Evolutionary conservation across 2,797 vertebrate species (phyloP), one percentile per base, ranked within the genome.

Genomic region (Scleropages formosus): DNA sequence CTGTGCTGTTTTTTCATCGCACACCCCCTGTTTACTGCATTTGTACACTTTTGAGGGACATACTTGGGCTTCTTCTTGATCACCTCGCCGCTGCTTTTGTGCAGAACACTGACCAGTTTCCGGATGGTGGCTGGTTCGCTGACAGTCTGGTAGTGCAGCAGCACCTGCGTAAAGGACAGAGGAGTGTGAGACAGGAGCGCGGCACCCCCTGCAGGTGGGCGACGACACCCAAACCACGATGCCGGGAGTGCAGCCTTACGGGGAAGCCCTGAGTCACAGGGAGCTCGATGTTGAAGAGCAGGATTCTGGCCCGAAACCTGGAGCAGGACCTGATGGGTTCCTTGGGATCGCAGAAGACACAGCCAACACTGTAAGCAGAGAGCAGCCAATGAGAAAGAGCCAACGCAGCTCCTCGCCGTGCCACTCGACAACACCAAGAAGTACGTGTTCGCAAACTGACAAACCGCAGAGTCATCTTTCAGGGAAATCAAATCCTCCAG

Each of bases 21-120:
- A 47, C 20, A 51, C 46, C 13, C n/a, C 20, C 7, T 51, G 31
- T 39, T 39, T 39, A 39, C 22, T 51, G 69, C 51, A 46, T 49
- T 47, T 69, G 44, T 13, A 69, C 18, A 56, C 9, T 12, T 56
- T 18, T 56, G 53, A 71, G 4, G 51, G 0, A 90, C 98, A 97
- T 85, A 99, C 97, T 98, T 99, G 31, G 98, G 98, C 82, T 96
- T 99, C 89, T 98, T 98, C 92, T 99, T 98, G 61, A 93, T 93
- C 76, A 99, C 93, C 87, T 99, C 97, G 0, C 96, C 96, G 10
- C 94, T 98, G 88, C 92, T 98, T 89, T 99, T 99, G 85, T 96
- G 96, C 53, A 99, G 89, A 70, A 98, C 73, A 8, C 96, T 98
- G 66, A 99, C 83, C 49, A 99, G 84, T 83, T 92, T 95, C 81